These are phyloP conservation scores for Garrulus glandarius DNA, from an alignment of 2,797 vertebrate species.

Conservation along the genomic window DNA sequence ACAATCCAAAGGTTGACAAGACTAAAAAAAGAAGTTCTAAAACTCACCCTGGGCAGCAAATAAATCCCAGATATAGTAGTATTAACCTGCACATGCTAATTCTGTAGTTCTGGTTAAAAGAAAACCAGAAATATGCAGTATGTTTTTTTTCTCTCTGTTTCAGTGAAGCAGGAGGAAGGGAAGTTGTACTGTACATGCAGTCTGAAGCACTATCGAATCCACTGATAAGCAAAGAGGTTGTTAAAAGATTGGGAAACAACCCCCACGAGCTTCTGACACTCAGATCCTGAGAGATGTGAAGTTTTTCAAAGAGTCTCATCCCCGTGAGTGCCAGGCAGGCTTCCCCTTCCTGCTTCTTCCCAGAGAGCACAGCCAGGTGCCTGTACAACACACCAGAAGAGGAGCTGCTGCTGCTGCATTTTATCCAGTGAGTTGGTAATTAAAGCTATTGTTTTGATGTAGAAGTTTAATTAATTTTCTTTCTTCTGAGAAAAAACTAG, in stretches of 20 bases:
- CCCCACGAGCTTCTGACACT: neutral
- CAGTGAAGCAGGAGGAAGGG: neutral
- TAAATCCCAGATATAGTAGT: neutral
- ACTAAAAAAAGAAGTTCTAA: neutral
- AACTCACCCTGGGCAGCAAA: neutral
- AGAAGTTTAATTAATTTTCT: neutral
- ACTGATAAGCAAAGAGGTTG: neutral
- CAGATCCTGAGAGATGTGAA: neutral
- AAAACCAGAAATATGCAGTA: neutral
- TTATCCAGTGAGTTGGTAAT: neutral
- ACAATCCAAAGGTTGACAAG: neutral
- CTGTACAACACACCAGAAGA: neutral
- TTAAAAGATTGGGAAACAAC: neutral
- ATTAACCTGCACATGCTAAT: neutral
- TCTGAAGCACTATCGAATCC: neutral
- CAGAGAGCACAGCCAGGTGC: neutral
- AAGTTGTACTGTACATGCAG: neutral
- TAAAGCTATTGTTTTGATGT: neutral
- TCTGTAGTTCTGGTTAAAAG: neutral
- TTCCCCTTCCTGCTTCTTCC: neutral
- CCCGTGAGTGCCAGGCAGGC: fast-evolving
- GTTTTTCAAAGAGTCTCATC: neutral
- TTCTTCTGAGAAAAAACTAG: neutral
- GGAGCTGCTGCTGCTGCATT: neutral
- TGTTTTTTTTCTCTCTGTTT: neutral